Evolutionary conservation across 2,797 vertebrate genomes (phyloP).

Genomic region (Hipposideros larvatus): DNA sequence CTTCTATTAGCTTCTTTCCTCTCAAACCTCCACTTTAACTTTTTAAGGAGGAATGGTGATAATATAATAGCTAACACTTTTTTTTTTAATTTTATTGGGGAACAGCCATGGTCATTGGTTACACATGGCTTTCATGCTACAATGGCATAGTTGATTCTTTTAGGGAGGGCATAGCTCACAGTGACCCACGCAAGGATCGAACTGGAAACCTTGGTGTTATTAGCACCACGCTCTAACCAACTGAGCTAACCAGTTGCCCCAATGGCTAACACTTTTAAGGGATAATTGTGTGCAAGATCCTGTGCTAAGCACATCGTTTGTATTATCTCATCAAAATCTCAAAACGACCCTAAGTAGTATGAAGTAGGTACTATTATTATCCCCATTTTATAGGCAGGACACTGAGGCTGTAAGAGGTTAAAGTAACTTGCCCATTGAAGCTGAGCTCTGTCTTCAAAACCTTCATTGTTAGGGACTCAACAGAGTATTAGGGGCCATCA

Average conservation of each 20-base stretch:
- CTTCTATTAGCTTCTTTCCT: not conserved
- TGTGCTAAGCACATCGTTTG: not conserved
- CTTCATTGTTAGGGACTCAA: not conserved
- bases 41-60: not conserved
- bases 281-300: not conserved
- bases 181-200: too few relatives aligned
- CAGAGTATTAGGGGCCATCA: not conserved
- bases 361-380: not conserved
- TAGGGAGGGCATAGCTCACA: too few relatives aligned
- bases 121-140: too few relatives aligned
- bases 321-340: not conserved
- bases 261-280: not conserved
- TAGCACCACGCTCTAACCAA: too few relatives aligned
- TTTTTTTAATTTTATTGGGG: too few relatives aligned
- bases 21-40: not conserved
- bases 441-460: conserved; percentile 31
- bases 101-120: too few relatives aligned
- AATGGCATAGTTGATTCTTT: too few relatives aligned
- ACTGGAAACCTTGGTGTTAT: too few relatives aligned
- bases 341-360: not conserved
- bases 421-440: not conserved
- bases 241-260: too few relatives aligned
- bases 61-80: not conserved
- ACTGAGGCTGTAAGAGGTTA: not conserved
- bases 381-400: not conserved